Evolutionary conservation across 2,888 invertebrate genomes (phyloP).

Genomic region (Metallyticus violacea): DNA sequence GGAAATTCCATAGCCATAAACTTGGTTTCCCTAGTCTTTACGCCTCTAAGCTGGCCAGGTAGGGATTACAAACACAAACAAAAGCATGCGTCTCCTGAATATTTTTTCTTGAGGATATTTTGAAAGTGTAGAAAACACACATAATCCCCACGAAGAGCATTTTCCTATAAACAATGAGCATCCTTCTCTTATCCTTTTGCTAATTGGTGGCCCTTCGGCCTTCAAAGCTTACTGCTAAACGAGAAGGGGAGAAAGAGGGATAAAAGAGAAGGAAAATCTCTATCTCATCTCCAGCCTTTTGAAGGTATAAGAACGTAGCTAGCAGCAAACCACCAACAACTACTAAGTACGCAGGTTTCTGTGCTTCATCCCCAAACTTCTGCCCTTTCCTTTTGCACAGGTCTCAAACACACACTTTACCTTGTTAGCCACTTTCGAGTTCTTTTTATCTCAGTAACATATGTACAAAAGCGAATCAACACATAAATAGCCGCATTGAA

Average conservation of each 20-base stretch:
- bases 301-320: not conserved
- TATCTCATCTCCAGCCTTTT: not conserved
- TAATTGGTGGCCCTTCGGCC: not conserved
- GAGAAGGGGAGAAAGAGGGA: not conserved
- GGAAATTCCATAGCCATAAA: not conserved
- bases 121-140: not conserved
- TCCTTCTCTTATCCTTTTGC: not conserved
- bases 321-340: not conserved
- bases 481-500: constrained; percentile 30
- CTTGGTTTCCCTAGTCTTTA: not conserved
- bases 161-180: not conserved
- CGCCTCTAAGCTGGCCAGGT: not conserved
- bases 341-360: not conserved
- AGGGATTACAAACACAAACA: not conserved
- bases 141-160: not conserved
- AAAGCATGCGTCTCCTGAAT: not conserved
- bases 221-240: not conserved
- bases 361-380: not conserved
- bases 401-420: constrained; percentile 6
- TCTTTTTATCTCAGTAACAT: constrained; percentile 7
- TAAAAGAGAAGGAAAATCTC: not conserved
- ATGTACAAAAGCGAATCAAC: constrained; percentile 19
- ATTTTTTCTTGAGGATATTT: not conserved
- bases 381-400: not conserved
- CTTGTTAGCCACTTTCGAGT: constrained; percentile 14